These are phyloP conservation scores for Caenorhabditis japonica DNA, from an alignment of 2,888 invertebrate genomes.

Conservation along the genomic window DNA sequence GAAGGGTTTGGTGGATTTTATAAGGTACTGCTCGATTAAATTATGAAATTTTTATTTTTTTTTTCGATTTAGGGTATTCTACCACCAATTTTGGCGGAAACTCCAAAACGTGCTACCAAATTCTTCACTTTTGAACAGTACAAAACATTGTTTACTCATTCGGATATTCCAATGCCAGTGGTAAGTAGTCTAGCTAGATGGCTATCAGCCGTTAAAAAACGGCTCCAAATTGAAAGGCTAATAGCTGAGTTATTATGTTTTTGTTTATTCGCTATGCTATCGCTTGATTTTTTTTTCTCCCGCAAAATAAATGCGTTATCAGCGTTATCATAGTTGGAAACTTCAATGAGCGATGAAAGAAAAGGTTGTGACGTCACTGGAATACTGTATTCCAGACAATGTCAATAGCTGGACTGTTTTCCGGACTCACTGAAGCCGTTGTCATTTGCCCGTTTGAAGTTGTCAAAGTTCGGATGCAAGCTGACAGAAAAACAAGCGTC, in stretches of 20 bases:
- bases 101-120: slow-evolving; percentile 93
- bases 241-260: no score
- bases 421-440: slow-evolving; percentile 90
- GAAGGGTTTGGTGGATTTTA: slow-evolving; percentile 82
- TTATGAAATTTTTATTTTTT: background rate
- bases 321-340: no score
- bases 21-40: slow-evolving; percentile 53
- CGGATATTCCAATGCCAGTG: slow-evolving; percentile 60
- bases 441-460: slow-evolving; percentile 94
- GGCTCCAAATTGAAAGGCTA: no score
- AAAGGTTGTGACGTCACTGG: background rate
- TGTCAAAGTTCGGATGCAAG: slow-evolving; percentile 84
- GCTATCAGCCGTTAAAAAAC: no score
- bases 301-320: background rate
- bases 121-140: slow-evolving; percentile 95
- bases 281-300: background rate
- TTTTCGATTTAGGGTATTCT: slow-evolving; percentile 85
- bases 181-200: slow-evolving; percentile 35
- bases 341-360: no score
- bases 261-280: slow-evolving; percentile 1
- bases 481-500: slow-evolving; percentile 64
- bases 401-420: slow-evolving; percentile 88
- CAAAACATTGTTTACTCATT: slow-evolving; percentile 87
- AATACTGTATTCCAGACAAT: slow-evolving; percentile 79
- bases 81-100: slow-evolving; percentile 93